Base-by-base conservation (phyloP, 2,888 invertebrate genomes). In the Nesidiocoris tenuis region DNA sequence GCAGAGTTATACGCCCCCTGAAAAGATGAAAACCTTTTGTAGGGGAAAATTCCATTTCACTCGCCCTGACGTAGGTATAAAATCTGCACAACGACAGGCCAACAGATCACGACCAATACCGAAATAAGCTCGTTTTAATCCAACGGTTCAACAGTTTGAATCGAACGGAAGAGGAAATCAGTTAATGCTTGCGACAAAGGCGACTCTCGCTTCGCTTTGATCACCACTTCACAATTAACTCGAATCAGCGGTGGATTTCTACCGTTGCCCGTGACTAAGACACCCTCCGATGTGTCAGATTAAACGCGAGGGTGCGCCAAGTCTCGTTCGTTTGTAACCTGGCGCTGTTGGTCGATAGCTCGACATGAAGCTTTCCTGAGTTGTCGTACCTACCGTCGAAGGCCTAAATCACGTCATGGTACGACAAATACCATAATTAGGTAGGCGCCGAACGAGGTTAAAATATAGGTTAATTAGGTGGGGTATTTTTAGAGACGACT, bases 71-170 rank as follows among this genome's bases (percentile, higher is more conserved):
- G 39, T 39, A 39, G 39, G 39, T 39, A 39, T 3, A 39, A 12
- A 39, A 7, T 39, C n/a, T n/a, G n/a, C n/a, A n/a, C n/a, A n/a
- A n/a, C n/a, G n/a, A n/a, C n/a, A n/a, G n/a, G n/a, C n/a, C n/a
- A n/a, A n/a, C n/a, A n/a, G n/a, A n/a, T n/a, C n/a, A n/a, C n/a
- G n/a, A n/a, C n/a, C n/a, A n/a, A n/a, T n/a, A n/a, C n/a, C n/a
- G n/a, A n/a, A n/a, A n/a, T n/a, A n/a, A n/a, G 18, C 59, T 24
- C 54, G 70, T 70, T 70, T 24, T 70, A 70, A 70, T 70, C 70
- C 70, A 70, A 22, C 70, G 59, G 67, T 67, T 67, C 67, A 67
- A 67, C 56, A 56, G 70, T 59, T 70, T 70, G 57, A 2, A 25
- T 57, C 21, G 39, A 39, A 39, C 18, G 19, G 12, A 21, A 57